A percentile compares a stretch with the other conserved stretches of the same genome.
Conservation (phyloP, 1,140 invertebrate genomes). For the Meloidogyne chitwoodi region DNA sequence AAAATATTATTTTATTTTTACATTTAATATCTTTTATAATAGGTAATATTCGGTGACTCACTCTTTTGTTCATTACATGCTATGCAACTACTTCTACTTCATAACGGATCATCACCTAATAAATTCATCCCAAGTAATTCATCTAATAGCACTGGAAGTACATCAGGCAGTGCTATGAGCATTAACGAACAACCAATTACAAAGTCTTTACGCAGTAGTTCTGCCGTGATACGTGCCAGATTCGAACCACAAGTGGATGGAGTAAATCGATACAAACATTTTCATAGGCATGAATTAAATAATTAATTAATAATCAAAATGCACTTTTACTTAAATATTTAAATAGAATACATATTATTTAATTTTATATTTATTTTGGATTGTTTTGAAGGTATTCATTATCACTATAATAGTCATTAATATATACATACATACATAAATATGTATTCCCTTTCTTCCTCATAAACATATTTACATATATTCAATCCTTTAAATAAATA, state of each 20-base stretch:
- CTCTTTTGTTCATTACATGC: neutral
- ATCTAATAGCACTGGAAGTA: neutral
- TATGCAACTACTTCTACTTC: neutral
- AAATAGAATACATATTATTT: neutral
- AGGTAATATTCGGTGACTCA: no score
- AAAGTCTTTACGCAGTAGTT: neutral
- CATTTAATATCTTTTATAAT: no score
- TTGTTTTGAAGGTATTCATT: neutral
- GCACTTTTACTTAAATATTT: neutral
- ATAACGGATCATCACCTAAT: neutral
- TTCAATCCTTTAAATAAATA: neutral
- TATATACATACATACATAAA: no score
- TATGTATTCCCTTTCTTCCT: neutral
- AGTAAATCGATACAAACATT: slow-evolving; percentile 33
- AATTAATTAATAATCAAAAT: no score
- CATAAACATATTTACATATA: no score
- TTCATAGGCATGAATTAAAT: slow-evolving; percentile 26
- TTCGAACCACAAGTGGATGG: slow-evolving; percentile 29
- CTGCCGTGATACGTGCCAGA: slow-evolving; percentile 34
- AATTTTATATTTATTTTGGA: neutral
- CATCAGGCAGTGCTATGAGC: neutral
- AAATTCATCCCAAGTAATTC: neutral
- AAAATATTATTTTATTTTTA: no score
- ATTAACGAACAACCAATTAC: neutral
- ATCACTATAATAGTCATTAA: neutral